Percentiles rank a stretch among this genome's conserved stretches.
phyloP scores from a whole-genome alignment of 2,113 vertebrate genomes.

The Hemicordylus capensis region DNA sequence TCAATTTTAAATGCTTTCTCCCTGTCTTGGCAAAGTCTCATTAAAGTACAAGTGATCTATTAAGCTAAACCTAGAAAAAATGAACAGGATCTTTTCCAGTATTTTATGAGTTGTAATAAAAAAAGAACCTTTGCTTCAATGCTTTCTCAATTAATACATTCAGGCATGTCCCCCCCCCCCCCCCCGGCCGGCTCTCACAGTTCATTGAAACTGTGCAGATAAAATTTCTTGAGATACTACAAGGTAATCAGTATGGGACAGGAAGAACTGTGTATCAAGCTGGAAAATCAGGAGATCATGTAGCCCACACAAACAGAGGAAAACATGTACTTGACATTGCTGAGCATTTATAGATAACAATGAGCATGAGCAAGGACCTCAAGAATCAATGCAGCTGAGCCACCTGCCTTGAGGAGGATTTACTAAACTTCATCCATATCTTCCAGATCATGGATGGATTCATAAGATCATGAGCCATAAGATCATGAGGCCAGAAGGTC shows the following conservation, averaged over 20 bases:
- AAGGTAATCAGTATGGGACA: background rate
- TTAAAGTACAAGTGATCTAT: conserved; percentile 34
- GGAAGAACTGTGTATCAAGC: background rate
- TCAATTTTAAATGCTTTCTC: background rate
- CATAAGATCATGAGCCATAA: background rate
- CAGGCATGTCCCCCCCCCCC: conserved; percentile 25
- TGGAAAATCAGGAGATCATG: background rate
- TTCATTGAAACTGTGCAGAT: conserved; percentile 22
- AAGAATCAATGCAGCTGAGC: background rate
- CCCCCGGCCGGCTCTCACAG: conserved; percentile 2
- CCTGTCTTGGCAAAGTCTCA: conserved; percentile 24
- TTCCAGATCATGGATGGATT: background rate
- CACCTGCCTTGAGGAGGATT: background rate
- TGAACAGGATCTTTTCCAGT: conserved; percentile 6
- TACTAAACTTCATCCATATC: background rate
- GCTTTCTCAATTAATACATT: conserved; percentile 44
- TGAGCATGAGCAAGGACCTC: background rate
- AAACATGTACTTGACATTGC: background rate
- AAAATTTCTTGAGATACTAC: background rate
- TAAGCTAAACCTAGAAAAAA: conserved; percentile 40
- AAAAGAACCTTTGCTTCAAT: conserved; percentile 41
- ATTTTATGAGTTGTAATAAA: conserved; percentile 47
- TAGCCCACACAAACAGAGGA: background rate
- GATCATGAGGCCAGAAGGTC: too few relatives aligned
- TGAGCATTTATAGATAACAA: background rate